Base-by-base conservation (phyloP, 2,888 invertebrate species). In the Pycnomerus fuliginosus region DNA sequence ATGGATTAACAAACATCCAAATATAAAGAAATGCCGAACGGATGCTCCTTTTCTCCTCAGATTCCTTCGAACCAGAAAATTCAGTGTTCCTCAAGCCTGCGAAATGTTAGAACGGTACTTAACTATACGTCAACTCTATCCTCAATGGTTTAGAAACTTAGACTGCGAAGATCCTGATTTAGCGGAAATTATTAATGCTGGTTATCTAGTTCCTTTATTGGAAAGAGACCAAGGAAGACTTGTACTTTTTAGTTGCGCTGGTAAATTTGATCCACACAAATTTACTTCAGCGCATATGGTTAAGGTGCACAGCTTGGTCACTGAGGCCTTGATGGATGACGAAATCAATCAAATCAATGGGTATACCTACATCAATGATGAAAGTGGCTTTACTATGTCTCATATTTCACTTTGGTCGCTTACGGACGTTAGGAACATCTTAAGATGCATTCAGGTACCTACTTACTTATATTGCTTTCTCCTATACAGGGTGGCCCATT, bases 91-190 rank as follows among this genome's bases (percentile, higher is more conserved):
- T 0, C 81, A 87, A 67, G 86, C 93, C 0, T 89, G 91, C 60
- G 87, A 89, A 50, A 87, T 93, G 84, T 71, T 94, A 53, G 91
- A 93, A 68, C 81, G 88, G 32, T 94, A 93, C 70, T 75, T 94
- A 39, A 87, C 86, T 16, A 87, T 92, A 53, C 77, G 93, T 3
- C 88, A 90, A 68, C 76, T 90, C 60, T 87, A 90, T 62, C 89
- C 92, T 0, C 80, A 86, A 34, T 92, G 92, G 91, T 94, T 92
- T 74, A 80, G 81, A 55, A 84, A 85, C 43, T 74, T 92, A 32
- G 88, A 91, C 62, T 83, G 87, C 35, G 76, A 86, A 44, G 90
- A 92, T 65, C 84, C 87, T 1, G 83, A 84, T 34, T 76, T 94
- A 46, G 81, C 84, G 12, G 87, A 87, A 24, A 86, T 94, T 23